Conservation (phyloP, 2,113 vertebrate species). For the Laticauda colubrina region DNA sequence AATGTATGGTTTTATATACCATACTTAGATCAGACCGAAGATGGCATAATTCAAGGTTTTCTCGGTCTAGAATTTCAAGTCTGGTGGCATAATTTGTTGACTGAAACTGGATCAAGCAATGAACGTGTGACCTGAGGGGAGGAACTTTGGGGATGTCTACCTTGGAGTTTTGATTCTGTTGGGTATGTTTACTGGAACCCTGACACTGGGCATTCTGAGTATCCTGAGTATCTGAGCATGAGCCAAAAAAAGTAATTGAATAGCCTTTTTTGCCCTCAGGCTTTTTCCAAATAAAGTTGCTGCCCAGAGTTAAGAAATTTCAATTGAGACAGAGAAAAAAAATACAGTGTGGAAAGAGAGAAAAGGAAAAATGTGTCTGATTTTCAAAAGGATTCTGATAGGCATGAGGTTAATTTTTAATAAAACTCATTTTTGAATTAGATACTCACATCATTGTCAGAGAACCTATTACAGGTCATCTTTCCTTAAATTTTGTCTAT, state of each 20-base stretch:
- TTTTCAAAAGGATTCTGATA: not conserved
- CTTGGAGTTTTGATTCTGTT: too few relatives aligned
- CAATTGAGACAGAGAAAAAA: not conserved
- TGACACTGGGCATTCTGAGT: not conserved
- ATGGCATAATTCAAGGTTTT: too few relatives aligned
- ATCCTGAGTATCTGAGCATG: not conserved
- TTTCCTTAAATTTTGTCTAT: not conserved
- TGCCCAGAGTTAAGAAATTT: not conserved
- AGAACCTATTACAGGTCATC: not conserved
- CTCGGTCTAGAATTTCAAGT: too few relatives aligned
- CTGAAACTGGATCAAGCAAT: too few relatives aligned
- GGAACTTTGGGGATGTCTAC: too few relatives aligned
- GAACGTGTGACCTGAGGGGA: too few relatives aligned
- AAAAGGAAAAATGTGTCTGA: not conserved
- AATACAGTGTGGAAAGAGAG: not conserved
- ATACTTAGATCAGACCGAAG: too few relatives aligned
- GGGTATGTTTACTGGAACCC: too few relatives aligned
- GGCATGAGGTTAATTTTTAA: not conserved
- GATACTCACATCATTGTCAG: not conserved
- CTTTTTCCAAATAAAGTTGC: not conserved
- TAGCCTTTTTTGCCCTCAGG: not conserved
- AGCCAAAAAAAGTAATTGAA: not conserved
- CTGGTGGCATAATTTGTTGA: too few relatives aligned
- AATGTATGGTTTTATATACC: too few relatives aligned
- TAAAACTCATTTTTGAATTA: not conserved